Percentiles rank a stretch among this genome's conserved stretches.
Conservation (phyloP, 2,888 invertebrate genomes). For the Drosophila stalkeri region DNA sequence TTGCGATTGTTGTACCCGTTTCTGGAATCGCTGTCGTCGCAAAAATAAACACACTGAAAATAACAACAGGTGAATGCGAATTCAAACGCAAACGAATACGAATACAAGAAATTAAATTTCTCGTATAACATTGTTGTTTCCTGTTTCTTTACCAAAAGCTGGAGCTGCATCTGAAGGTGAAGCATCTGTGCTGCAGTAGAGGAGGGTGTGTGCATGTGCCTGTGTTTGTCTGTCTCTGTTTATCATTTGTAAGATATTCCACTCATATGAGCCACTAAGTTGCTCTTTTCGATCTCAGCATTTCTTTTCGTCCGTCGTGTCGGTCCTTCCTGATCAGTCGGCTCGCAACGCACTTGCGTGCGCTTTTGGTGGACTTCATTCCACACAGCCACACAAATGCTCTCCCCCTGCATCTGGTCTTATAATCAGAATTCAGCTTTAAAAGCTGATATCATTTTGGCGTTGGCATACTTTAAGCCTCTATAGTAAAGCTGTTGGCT, state of each 20-base stretch:
- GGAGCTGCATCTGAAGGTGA: conserved; percentile 5
- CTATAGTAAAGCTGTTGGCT: neutral
- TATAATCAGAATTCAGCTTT: conserved; percentile 33
- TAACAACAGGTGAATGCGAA: conserved; percentile 78
- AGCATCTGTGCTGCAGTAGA: neutral
- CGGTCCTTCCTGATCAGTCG: neutral
- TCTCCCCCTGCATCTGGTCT: conserved; percentile 1
- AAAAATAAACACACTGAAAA: conserved; percentile 68
- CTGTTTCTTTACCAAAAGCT: conserved; percentile 54
- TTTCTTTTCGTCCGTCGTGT: neutral
- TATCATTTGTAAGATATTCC: conserved; percentile 51
- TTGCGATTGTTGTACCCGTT: conserved; percentile 45
- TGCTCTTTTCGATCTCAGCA: conserved; percentile 38
- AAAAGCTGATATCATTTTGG: neutral
- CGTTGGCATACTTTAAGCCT: neutral
- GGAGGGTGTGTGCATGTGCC: conserved; percentile 14
- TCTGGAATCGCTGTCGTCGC: conserved; percentile 46
- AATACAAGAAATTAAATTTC: conserved; percentile 72
- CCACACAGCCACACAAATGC: no score
- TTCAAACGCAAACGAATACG: conserved; percentile 40
- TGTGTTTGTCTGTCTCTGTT: conserved; percentile 34
- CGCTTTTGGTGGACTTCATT: conserved; percentile 1
- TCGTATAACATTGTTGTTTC: conserved; percentile 68
- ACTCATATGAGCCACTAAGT: conserved; percentile 30
- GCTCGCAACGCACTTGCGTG: conserved; percentile 29